Evolutionary conservation across 2,888 invertebrate genomes (phyloP).

Genomic region (Leptopilina syphax): DNA sequence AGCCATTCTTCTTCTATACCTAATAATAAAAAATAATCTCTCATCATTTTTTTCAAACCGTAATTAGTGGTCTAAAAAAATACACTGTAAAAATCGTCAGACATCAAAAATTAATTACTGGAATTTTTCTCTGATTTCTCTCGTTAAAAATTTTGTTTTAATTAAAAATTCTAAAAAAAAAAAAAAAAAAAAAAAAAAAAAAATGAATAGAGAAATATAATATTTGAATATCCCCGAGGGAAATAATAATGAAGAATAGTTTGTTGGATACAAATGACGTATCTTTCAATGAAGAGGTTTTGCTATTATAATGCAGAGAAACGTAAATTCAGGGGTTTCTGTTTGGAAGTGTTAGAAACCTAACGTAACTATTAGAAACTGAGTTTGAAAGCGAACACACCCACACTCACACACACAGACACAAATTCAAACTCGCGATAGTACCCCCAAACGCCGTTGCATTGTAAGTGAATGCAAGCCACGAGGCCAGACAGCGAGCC

Average conservation of each 20-base stretch:
- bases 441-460: conserved; percentile 59
- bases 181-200: too few relatives aligned
- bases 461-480: conserved; percentile 68
- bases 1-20: too few relatives aligned
- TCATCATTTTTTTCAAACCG: too few relatives aligned
- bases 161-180: too few relatives aligned
- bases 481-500: conserved; percentile 67
- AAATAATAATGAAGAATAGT: not conserved
- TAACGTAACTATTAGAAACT: conserved; percentile 60
- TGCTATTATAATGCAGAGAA: conserved; percentile 14
- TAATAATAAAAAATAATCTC: too few relatives aligned
- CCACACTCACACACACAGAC: conserved; percentile 42
- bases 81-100: too few relatives aligned
- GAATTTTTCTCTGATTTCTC: not conserved
- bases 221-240: too few relatives aligned
- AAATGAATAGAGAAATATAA: too few relatives aligned
- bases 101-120: too few relatives aligned
- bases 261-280: not conserved
- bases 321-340: conserved; percentile 10
- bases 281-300: not conserved
- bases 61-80: too few relatives aligned
- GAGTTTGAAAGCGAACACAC: conserved; percentile 54
- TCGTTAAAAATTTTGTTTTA: too few relatives aligned
- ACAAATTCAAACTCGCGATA: conserved; percentile 63
- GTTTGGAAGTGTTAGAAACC: conserved; percentile 46